Percentiles rank a stretch among this genome's conserved stretches.
These are phyloP conservation scores for Eilema griseolum DNA, from an alignment of 2,888 invertebrate genomes.

Conservation along the genomic window DNA sequence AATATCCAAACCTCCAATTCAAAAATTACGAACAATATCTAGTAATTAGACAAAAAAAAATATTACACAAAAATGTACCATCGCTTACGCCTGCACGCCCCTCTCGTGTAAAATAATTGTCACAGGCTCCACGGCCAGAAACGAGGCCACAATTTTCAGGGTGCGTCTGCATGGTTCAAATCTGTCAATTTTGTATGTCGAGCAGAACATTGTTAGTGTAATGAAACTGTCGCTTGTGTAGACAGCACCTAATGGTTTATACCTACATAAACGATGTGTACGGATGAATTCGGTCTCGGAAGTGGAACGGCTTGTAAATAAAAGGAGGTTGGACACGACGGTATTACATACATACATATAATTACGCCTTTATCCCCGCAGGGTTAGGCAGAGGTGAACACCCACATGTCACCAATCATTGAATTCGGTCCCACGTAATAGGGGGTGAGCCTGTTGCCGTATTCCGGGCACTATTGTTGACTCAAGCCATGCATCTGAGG, in stretches of 20 bases:
- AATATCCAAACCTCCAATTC: neutral
- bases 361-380: no score
- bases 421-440: no score
- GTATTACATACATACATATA: no score
- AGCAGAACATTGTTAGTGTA: constrained; percentile 11
- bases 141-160: constrained; percentile 1
- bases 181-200: constrained; percentile 15
- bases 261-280: neutral
- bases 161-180: neutral
- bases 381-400: no score
- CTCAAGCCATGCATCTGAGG: no score
- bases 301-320: neutral
- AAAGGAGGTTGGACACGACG: no score
- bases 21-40: neutral
- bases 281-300: neutral
- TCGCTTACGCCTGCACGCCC: neutral
- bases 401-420: no score
- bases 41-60: neutral
- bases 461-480: no score
- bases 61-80: neutral
- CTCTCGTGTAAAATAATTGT: constrained; percentile 10
- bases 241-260: constrained; percentile 11
- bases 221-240: constrained; percentile 12
- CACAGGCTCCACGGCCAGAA: neutral
- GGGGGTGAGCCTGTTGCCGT: no score